These are phyloP conservation scores for Drosophila subobscura DNA, from an alignment of 1,140 invertebrate genomes.

Conservation along the genomic window DNA sequence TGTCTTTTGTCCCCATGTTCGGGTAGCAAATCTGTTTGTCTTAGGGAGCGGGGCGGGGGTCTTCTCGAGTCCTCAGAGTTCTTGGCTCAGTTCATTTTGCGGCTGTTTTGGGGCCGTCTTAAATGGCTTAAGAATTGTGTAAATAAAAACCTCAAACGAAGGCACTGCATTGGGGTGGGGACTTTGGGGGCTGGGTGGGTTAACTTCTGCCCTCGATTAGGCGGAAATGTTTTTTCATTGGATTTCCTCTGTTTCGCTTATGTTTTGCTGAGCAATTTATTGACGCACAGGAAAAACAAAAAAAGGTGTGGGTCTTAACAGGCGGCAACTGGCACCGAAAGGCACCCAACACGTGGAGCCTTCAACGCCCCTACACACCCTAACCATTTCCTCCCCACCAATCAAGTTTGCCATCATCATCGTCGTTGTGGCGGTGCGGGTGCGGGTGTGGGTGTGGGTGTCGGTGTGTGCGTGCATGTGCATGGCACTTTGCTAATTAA, in stretches of 20 bases:
- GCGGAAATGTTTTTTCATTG: conserved; percentile 14
- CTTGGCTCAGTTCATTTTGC: conserved; percentile 70
- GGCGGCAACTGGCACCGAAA: conserved; percentile 62
- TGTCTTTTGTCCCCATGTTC: conserved; percentile 32
- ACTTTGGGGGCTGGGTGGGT: neutral
- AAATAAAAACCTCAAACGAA: conserved; percentile 64
- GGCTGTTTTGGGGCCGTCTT: conserved; percentile 60
- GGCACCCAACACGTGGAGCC: conserved; percentile 9
- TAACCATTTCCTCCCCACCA: neutral
- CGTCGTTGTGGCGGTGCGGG: neutral
- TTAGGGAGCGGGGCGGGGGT: neutral
- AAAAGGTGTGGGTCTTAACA: conserved; percentile 45
- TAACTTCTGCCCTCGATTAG: conserved; percentile 29
- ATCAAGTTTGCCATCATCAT: conserved; percentile 7
- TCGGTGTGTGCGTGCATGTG: conserved; percentile 64
- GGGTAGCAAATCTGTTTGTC: conserved; percentile 22
- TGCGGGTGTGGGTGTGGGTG: conserved; percentile 3
- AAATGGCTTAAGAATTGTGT: conserved; percentile 67
- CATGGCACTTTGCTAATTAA: conserved; percentile 81
- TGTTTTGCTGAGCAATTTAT: conserved; percentile 24
- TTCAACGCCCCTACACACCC: neutral
- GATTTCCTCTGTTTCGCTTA: conserved; percentile 7
- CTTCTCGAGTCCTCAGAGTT: conserved; percentile 6
- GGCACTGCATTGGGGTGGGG: neutral
- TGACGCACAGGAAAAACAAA: conserved; percentile 23